Conservation (phyloP, 1,140 invertebrate species). For the Globodera ellingtonae region DNA sequence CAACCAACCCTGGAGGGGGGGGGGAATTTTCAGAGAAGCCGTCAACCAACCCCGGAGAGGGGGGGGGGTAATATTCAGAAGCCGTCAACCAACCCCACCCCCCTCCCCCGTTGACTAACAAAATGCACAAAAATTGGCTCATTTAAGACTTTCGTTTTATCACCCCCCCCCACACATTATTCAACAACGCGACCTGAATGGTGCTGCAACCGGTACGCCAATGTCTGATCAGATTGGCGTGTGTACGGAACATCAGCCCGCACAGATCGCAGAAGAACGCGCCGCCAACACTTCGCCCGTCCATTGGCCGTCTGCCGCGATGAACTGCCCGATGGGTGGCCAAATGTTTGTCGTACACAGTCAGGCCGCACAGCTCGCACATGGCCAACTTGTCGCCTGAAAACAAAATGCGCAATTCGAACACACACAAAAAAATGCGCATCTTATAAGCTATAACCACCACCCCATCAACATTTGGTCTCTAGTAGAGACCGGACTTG, state of each 20-base stretch:
- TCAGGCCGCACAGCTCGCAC: conserved; percentile 50
- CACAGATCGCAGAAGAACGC: conserved; percentile 58
- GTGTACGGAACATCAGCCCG: conserved; percentile 54
- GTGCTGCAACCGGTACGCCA: conserved; percentile 55
- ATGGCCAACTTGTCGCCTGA: conserved; percentile 18
- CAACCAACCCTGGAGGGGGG: too few species aligned
- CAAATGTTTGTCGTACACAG: conserved; percentile 45
- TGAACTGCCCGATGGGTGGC: conserved; percentile 46
- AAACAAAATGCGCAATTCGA: not conserved
- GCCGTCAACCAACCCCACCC: too few species aligned
- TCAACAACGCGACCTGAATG: conserved; percentile 47
- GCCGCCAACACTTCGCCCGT: conserved; percentile 44
- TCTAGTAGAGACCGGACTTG: too few species aligned
- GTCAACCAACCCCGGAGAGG: too few species aligned
- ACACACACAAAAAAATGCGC: not conserved
- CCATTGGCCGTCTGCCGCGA: conserved; percentile 38
- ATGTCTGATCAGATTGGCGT: conserved; percentile 57
- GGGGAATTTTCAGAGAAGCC: too few species aligned
- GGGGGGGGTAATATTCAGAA: too few species aligned
- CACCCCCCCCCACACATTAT: not conserved
- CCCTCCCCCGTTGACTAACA: too few species aligned
- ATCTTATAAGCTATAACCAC: not conserved
- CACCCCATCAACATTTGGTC: too few species aligned
- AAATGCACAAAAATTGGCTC: not conserved
- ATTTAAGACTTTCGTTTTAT: conserved; percentile 8